A percentile compares a stretch with the other conserved stretches of the same genome.
Conservation (phyloP, 2,113 vertebrate species). For the Sinocyclocheilus maitianheensis region DNA sequence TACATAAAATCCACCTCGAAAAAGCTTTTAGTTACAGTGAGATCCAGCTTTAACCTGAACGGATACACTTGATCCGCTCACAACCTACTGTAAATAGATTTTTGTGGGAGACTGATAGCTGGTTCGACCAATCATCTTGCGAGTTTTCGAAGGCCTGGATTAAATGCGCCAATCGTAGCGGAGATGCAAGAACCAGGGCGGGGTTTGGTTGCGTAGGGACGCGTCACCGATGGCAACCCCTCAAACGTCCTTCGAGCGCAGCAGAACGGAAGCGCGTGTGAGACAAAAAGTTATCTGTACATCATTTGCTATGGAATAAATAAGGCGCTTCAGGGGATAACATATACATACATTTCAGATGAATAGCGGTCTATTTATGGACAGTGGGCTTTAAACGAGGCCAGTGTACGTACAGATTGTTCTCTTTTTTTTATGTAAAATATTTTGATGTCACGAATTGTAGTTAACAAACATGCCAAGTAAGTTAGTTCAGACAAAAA, state of each 20-base stretch:
- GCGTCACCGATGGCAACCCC: constrained; percentile 75
- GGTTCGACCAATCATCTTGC: constrained; percentile 41
- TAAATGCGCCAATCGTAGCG: constrained; percentile 62
- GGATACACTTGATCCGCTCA: constrained; percentile 71
- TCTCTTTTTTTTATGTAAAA: background rate
- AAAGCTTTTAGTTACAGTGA: constrained; percentile 44
- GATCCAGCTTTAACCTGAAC: constrained; percentile 56
- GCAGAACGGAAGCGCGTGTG: constrained; percentile 29
- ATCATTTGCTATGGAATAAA: background rate
- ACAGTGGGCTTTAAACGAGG: background rate
- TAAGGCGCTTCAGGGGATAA: background rate
- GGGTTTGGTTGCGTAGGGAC: constrained; percentile 58
- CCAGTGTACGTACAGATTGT: background rate
- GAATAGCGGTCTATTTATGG: background rate
- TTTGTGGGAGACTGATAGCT: constrained; percentile 55
- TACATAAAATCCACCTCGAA: constrained; percentile 45
- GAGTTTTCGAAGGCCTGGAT: background rate
- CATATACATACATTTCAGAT: background rate
- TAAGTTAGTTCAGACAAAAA: background rate
- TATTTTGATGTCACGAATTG: background rate
- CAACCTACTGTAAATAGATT: constrained; percentile 76
- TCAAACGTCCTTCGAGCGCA: constrained; percentile 24
- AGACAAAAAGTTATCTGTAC: constrained; percentile 32
- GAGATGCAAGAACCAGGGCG: constrained; percentile 45
- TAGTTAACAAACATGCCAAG: background rate